Base-by-base conservation (phyloP, 2,797 vertebrate species). In the Argyrosomus regius region DNA sequence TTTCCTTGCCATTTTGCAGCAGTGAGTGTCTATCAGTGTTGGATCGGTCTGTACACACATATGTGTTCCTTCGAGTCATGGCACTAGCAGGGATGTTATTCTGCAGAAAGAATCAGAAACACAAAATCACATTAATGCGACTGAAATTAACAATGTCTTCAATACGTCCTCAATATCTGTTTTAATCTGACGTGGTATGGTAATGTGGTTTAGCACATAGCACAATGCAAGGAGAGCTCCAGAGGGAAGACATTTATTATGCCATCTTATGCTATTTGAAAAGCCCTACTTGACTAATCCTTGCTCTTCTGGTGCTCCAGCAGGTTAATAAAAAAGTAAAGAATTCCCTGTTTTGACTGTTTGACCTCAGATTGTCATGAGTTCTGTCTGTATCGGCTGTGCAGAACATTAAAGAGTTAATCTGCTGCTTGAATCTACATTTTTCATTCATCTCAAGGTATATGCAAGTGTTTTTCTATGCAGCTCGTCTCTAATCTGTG, bases 51-150 rank as follows among this genome's bases (percentile, higher is more conserved):
- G 97, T 97, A 72, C 97, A 98, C 43, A 98, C 97, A 0, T 98
- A 98, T 0, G 97, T 98, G 93, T 98, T 98, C 64, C 97, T 94
- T 52, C 97, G 96, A 20, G 96, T 96, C 97, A 98, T 98, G 82
- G 96, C 95, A 83, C 96, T 97, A 4, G 96, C 95, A 2, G 97
- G 96, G 61, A 97, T 93, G 89, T 96, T 97, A 72, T 96, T 97
- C 97, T 98, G 93, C 6, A 83, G 26, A 35, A 22, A 74, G 0
- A 77, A 18, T 22, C 12, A 66, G 4, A 70, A 59, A 69, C 0
- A 4, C 16, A 35, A 22, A 50, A 58, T 4, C 17, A 61, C 5
- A 57, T 26, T 18, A 58, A 53, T 54, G 13, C 13, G 2, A 49
- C 8, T 64, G 3, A 26, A 76, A 43, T 22, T 0, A 28, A 28